These are phyloP conservation scores for Rotaria magnacalcarata DNA, from an alignment of 2,888 invertebrate genomes.

Conservation along the genomic window DNA sequence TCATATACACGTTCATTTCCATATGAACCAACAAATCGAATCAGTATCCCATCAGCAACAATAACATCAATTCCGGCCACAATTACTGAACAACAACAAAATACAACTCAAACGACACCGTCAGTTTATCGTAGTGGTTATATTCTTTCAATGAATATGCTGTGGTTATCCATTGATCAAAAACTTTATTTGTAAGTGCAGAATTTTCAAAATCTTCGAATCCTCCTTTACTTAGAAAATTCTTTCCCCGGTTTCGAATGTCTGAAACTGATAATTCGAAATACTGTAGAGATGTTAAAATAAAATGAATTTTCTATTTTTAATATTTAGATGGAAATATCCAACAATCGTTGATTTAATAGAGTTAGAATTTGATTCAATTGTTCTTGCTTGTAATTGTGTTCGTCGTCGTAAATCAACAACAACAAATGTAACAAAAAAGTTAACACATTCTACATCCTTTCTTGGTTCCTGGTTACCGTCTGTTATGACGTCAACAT, in stretches of 20 bases:
- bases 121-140: slow-evolving; percentile 36
- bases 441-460: background rate
- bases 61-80: background rate
- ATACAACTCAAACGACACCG: background rate
- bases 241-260: too few species aligned
- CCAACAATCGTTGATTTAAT: slow-evolving; percentile 35
- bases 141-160: slow-evolving; percentile 1
- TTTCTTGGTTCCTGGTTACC: slow-evolving; percentile 24
- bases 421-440: background rate
- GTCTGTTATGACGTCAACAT: background rate
- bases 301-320: too few species aligned
- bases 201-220: too few species aligned
- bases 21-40: slow-evolving; percentile 19
- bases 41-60: slow-evolving; percentile 24
- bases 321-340: slow-evolving; percentile 15
- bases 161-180: slow-evolving; percentile 28
- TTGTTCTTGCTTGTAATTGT: slow-evolving; percentile 28
- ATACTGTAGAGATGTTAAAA: too few species aligned
- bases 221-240: too few species aligned
- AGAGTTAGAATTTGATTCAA: slow-evolving; percentile 29
- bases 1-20: slow-evolving; percentile 35
- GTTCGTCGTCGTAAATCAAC: slow-evolving; percentile 17
- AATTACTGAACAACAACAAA: slow-evolving; percentile 17
- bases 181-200: background rate
- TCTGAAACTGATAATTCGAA: too few species aligned